These are phyloP conservation scores for Eupithecia insigniata DNA, from an alignment of 2,888 invertebrate species.

Conservation along the genomic window DNA sequence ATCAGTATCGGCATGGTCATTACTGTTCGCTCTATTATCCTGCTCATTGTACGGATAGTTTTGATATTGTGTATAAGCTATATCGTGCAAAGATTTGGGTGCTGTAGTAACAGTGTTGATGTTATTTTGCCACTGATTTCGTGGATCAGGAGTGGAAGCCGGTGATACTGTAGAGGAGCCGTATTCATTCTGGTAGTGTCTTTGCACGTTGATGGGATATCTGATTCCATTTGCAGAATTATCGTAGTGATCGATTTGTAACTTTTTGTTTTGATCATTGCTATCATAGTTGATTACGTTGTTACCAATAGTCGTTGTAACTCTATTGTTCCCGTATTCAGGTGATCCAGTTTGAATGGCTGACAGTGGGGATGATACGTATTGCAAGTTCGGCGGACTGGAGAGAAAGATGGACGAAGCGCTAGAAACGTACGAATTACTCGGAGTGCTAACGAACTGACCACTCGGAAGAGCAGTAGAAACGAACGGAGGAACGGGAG, in stretches of 20 bases:
- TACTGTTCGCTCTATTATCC: slow-evolving; percentile 56
- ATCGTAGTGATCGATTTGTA: slow-evolving; percentile 77
- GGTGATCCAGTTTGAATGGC: slow-evolving; percentile 67
- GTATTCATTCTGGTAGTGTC: slow-evolving; percentile 70
- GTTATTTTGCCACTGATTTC: slow-evolving; percentile 68
- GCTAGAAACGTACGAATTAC: slow-evolving; percentile 72
- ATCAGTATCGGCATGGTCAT: slow-evolving; percentile 63
- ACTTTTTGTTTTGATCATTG: slow-evolving; percentile 65
- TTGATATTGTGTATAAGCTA: slow-evolving; percentile 62
- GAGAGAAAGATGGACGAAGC: slow-evolving; percentile 72
- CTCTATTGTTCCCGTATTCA: slow-evolving; percentile 64
- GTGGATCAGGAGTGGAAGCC: slow-evolving; percentile 62
- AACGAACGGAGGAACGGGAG: slow-evolving; percentile 67
- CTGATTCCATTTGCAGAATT: slow-evolving; percentile 73
- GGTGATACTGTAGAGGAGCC: slow-evolving; percentile 66
- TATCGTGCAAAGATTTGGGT: slow-evolving; percentile 69
- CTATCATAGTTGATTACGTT: slow-evolving; percentile 61
- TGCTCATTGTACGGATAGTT: slow-evolving; percentile 63
- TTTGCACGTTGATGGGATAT: slow-evolving; percentile 64
- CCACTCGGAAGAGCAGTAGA: slow-evolving; percentile 68
- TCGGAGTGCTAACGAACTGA: slow-evolving; percentile 70
- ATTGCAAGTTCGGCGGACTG: slow-evolving; percentile 71
- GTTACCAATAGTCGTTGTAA: slow-evolving; percentile 62
- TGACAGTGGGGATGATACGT: slow-evolving; percentile 73
- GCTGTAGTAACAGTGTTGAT: slow-evolving; percentile 58